Conservation (phyloP, 2,113 vertebrate genomes). For the Clarias batrachus region DNA sequence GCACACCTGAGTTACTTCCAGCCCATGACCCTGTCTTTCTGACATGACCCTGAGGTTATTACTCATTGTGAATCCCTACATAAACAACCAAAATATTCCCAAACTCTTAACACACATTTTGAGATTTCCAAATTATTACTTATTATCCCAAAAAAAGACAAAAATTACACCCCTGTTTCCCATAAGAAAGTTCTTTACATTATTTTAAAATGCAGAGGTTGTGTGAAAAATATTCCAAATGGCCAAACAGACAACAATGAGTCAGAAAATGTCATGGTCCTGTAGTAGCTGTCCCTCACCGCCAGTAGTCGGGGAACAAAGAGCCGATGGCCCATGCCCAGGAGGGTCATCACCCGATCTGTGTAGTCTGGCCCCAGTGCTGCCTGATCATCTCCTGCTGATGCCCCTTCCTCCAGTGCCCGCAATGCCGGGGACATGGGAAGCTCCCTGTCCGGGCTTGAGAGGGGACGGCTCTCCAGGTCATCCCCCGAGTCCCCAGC, state of each 20-base stretch:
- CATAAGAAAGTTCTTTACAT: neutral
- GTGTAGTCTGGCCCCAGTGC: conserved; percentile 88
- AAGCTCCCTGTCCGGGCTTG: conserved; percentile 86
- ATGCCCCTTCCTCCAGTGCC: conserved; percentile 81
- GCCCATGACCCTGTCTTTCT: neutral
- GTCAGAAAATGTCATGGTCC: neutral
- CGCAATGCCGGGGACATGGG: conserved; percentile 80
- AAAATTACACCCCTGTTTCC: neutral
- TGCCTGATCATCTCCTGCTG: conserved; percentile 76
- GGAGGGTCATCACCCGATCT: conserved; percentile 88
- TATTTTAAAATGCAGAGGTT: neutral
- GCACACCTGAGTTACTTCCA: neutral
- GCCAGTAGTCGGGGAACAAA: conserved; percentile 95
- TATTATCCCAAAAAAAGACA: neutral
- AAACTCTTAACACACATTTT: neutral
- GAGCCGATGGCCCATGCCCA: conserved; percentile 98
- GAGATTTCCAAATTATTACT: neutral
- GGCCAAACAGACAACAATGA: neutral
- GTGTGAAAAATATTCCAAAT: neutral
- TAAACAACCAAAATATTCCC: neutral
- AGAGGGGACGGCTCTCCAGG: conserved; percentile 70
- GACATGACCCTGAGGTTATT: neutral
- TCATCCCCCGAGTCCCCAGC: conserved; percentile 53
- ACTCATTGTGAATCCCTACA: neutral
- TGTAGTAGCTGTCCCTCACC: conserved; percentile 79